Evolutionary conservation across 2,888 invertebrate species (phyloP).

Genomic region (Meganola albula): DNA sequence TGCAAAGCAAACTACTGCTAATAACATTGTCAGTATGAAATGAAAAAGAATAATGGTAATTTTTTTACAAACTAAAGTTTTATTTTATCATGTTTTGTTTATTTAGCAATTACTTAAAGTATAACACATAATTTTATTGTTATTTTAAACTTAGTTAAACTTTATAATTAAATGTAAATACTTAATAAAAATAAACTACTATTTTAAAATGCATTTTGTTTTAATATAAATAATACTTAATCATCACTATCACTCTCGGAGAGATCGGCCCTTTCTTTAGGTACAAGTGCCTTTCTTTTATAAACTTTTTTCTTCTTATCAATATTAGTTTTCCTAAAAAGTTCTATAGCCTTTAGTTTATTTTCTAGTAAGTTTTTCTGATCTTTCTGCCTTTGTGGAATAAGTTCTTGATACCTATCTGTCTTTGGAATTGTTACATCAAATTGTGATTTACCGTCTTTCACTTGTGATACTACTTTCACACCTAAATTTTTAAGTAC

Average conservation of each 20-base stretch:
- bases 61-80: too few species aligned
- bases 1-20: too few species aligned
- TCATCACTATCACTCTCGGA: conserved; percentile 81
- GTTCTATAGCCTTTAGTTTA: conserved; percentile 85
- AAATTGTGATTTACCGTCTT: conserved; percentile 37
- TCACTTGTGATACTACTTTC: conserved; percentile 42
- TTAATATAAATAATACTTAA: conserved; percentile 25
- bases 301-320: conserved; percentile 74
- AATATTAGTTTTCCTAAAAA: conserved; percentile 81
- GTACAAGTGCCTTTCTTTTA: conserved; percentile 57
- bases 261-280: conserved; percentile 80
- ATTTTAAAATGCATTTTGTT: conserved; percentile 56
- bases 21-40: conserved; percentile 11
- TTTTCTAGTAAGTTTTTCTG: conserved; percentile 80
- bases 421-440: conserved; percentile 57
- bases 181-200: conserved; percentile 61
- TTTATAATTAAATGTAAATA: conserved; percentile 57
- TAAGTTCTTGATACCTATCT: conserved; percentile 74
- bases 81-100: conserved; percentile 9
- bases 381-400: conserved; percentile 85
- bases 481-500: conserved; percentile 41
- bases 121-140: conserved; percentile 37
- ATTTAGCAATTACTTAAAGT: too few species aligned
- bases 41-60: too few species aligned
- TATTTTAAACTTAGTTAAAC: conserved; percentile 42